Evolutionary conservation across 2,888 invertebrate genomes (phyloP), one percentile per base, ranked within the genome.

Genomic region (Aromia moschata): DNA sequence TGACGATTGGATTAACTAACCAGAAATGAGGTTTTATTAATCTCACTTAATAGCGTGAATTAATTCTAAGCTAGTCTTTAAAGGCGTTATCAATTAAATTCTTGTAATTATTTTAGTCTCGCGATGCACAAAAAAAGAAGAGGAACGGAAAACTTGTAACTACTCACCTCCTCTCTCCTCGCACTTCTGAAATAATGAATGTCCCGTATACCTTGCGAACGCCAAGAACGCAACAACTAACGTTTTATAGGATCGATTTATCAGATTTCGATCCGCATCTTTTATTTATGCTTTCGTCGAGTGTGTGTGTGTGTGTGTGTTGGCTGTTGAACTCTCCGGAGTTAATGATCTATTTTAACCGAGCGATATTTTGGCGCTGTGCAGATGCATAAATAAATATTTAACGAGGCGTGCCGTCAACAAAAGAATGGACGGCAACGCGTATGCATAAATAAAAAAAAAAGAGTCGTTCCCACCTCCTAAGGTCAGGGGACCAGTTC

Each of bases 221-320:
- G 16, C 40, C 17, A 18, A 17, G 40, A 40, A 17, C 40, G n/a
- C 17, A 40, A 17, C 17, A 16, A 16, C 15, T 4, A 40, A 15
- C 40, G 2, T n/a, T 15, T 5, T 4, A 17, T 40, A 17, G 4
- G 11, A 17, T 40, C 17, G 40, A 11, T 40, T 40, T 36, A 47
- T 45, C 45, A 30, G 45, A 31, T 45, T 30, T 30, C 31, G 45
- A 45, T 47, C 47, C 37, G 47, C 47, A 47, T 47, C 47, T 17
- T 47, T 47, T 25, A 47, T 47, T 47, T 37, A 47, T 25, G n/a
- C 16, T 33, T 18, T 47, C 18, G 5, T 11, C 7, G 10, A 31
- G 17, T 11, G 37, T 47, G 46, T 10, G n/a, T n/a, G n/a, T n/a
- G n/a, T n/a, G n/a, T n/a, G n/a, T n/a, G n/a, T n/a, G n/a, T n/a